Evolutionary conservation across 2,797 vertebrate species (phyloP), one percentile per base, ranked within the genome.

Genomic region (Glossophaga mutica): DNA sequence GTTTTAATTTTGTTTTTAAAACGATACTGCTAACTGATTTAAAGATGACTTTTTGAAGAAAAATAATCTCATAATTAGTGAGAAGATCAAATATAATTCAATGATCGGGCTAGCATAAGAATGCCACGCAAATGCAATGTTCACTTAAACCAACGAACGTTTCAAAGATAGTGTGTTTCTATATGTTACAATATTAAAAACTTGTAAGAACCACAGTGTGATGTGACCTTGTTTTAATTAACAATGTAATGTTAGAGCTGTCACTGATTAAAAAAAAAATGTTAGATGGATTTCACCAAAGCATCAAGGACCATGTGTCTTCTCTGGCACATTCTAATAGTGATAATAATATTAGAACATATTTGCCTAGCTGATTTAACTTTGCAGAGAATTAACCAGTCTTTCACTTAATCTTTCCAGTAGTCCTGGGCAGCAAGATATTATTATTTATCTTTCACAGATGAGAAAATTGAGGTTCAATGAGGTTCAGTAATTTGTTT

Each of bases 181-280:
- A 67, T 91, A 76, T 82, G 74, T 85, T 79, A 81, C 8, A 79
- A 71, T 83, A 92, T 86, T 92, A 92, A 93, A 92, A 89, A 39
- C 3, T 57, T 91, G 1, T 81, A 92, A 94, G 59, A 90, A 74
- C 10, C 78, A 78, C 18, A 34, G 3, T 67, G 3, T 77, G 34
- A 46, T 50, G n/a, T 59, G 90, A 79, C 76, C 70, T 94, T 82
- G 15, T 79, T 89, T 94, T 92, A 94, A 96, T 94, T 91, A 96
- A 79, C 39, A 79, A 21, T 94, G 46, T 44, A 65, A 52, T 86
- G 22, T 85, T 83, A 87, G 34, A 57, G 21, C 70, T 57, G 39
- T 96, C 92, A 81, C 44, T 91, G 74, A 65, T 46, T n/a, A n/a
- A 87, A 90, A 65, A 62, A 57, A 90, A 95, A 82, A 88, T 55